phyloP scores from a whole-genome alignment of 2,113 vertebrate species.

The Recurvirostra avosetta region DNA sequence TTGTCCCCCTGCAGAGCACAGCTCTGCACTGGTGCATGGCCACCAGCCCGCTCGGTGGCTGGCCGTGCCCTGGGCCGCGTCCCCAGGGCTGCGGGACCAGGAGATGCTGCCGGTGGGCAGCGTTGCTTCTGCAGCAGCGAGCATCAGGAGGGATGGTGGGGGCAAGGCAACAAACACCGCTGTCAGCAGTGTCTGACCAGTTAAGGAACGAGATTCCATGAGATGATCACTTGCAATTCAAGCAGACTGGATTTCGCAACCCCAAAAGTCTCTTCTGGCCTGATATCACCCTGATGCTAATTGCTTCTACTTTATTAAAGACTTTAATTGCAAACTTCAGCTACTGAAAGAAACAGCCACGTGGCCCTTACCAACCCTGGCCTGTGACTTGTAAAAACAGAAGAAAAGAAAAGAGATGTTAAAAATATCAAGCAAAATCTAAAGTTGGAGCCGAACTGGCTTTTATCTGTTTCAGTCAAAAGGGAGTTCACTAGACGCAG shows the following conservation, averaged over 20 bases:
- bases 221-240: neutral
- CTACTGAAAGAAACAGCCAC: neutral
- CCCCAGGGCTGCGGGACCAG: neutral
- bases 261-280: neutral
- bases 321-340: neutral
- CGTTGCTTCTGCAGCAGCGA: neutral
- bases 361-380: neutral
- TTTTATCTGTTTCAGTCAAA: conserved; percentile 3
- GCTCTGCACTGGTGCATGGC: neutral
- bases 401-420: neutral
- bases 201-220: neutral
- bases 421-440: conserved; percentile 20
- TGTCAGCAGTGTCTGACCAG: neutral
- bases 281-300: neutral
- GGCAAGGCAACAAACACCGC: neutral
- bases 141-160: neutral
- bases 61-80: too few relatives aligned
- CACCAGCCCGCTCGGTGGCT: neutral
- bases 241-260: neutral
- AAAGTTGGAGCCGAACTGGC: neutral
- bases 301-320: neutral
- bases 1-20: neutral
- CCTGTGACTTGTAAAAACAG: neutral
- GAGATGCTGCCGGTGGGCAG: neutral
- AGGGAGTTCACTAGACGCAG: neutral